A percentile compares a stretch with the other conserved stretches of the same genome.
Evolutionary conservation across 2,113 vertebrate species (phyloP).

Genomic region (Phaetusa simplex): DNA sequence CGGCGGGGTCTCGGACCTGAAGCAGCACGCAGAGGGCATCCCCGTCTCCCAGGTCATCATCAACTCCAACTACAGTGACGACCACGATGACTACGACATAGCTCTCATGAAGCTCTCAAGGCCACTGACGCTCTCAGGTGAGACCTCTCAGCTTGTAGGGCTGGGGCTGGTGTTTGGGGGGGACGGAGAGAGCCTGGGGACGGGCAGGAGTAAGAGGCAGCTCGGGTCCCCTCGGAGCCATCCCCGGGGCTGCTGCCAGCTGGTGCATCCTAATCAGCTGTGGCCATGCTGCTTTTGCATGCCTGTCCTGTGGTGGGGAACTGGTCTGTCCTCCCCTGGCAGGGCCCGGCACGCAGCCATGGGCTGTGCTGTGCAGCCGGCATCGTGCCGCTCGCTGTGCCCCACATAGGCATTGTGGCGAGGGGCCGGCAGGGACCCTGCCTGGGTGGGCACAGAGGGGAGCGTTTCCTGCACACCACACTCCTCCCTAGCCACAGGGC

Average conservation of each 20-base stretch:
- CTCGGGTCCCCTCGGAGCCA: rapidly evolving
- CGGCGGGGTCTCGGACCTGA: conserved; percentile 75
- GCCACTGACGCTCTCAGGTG: conserved; percentile 77
- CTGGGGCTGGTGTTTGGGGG: background rate
- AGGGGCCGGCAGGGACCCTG: background rate
- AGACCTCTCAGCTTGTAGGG: background rate
- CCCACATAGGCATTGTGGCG: rapidly evolving
- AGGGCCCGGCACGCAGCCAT: rapidly evolving
- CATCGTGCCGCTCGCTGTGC: background rate
- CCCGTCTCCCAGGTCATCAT: conserved; percentile 79
- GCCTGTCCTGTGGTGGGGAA: rapidly evolving
- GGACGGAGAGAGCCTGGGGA: background rate
- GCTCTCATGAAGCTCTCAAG: conserved; percentile 82
- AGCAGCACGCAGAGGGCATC: conserved; percentile 49
- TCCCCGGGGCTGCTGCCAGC: background rate
- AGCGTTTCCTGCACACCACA: rapidly evolving
- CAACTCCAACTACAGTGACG: conserved; percentile 77
- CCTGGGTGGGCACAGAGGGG: background rate
- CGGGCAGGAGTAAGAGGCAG: background rate
- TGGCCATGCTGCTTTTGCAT: background rate
- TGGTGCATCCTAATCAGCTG: background rate
- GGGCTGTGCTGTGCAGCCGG: background rate
- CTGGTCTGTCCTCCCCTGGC: background rate
- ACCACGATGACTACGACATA: conserved; percentile 83
- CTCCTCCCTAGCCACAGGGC: background rate